phyloP scores from a whole-genome alignment of 2,888 invertebrate genomes.

The Diploptera punctata region DNA sequence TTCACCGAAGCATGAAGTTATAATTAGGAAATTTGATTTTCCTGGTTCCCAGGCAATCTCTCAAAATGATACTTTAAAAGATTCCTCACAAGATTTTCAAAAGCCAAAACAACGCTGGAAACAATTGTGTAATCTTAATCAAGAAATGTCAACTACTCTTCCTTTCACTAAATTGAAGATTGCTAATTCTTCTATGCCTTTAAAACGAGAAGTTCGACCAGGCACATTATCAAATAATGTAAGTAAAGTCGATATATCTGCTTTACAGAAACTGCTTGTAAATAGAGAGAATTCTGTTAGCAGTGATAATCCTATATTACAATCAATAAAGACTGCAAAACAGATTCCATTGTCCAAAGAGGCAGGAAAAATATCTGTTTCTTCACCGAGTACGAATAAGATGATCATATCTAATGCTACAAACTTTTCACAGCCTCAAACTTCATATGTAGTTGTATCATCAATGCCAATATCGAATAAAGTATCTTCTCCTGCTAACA shows the following conservation, averaged over 20 bases:
- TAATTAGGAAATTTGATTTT: not conserved
- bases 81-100: not conserved
- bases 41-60: not conserved
- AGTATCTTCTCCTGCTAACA: not conserved
- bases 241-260: not conserved
- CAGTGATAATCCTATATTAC: too few species aligned
- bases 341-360: too few species aligned
- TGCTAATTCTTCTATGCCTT: not conserved
- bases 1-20: not conserved
- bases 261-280: not conserved
- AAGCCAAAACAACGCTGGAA: constrained; percentile 13
- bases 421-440: too few species aligned
- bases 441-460: not conserved
- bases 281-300: not conserved
- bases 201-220: not conserved
- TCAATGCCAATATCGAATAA: not conserved
- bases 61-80: not conserved
- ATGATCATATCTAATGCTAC: too few species aligned
- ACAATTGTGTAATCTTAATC: not conserved
- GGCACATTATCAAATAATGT: not conserved
- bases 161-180: not conserved
- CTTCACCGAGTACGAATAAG: too few species aligned
- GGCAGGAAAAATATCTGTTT: too few species aligned
- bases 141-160: not conserved
- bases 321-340: too few species aligned